Percentiles rank a stretch among this genome's conserved stretches.
Evolutionary conservation across 2,797 vertebrate species (phyloP).

Genomic region (Ambastaia sidthimunki): DNA sequence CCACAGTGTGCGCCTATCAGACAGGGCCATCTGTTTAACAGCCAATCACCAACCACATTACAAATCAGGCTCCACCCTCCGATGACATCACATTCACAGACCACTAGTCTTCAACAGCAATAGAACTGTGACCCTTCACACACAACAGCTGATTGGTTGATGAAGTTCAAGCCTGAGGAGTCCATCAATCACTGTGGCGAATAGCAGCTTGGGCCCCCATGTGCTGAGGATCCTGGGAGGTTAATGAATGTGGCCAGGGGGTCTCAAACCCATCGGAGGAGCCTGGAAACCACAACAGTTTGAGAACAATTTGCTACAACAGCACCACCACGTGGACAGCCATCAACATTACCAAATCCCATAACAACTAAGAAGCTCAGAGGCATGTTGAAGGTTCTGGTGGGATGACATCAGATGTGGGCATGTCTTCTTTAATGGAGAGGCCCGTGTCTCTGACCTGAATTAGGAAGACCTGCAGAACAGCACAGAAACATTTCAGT

Average conservation of each 20-base stretch:
- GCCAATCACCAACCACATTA: conserved; percentile 5
- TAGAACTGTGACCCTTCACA: conserved; percentile 42
- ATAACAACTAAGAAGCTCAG: no score
- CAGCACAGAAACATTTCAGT: not conserved
- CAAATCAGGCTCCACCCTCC: conserved; percentile 3
- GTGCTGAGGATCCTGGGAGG: conserved; percentile 95
- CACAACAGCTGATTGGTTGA: not conserved
- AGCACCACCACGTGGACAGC: conserved; percentile 28
- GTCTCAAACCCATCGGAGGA: conserved; percentile 91
- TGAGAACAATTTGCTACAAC: not conserved
- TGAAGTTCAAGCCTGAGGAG: conserved; percentile 51
- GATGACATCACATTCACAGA: conserved; percentile 3
- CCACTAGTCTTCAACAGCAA: conserved; percentile 17
- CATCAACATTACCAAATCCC: not conserved
- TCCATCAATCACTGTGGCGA: conserved; percentile 62
- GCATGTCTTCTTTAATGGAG: conserved; percentile 92
- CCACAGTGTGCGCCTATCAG: not conserved
- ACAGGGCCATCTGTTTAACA: not conserved
- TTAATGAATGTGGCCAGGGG: conserved; percentile 94
- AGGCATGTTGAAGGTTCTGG: no score
- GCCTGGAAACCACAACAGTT: conserved; percentile 73
- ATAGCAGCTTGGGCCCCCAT: conserved; percentile 92
- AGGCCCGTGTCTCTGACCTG: conserved; percentile 94
- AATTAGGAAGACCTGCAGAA: conserved; percentile 90
- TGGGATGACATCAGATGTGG: conserved; percentile 86